phyloP scores from a whole-genome alignment of 2,113 vertebrate genomes.

The Willisornis vidua region DNA sequence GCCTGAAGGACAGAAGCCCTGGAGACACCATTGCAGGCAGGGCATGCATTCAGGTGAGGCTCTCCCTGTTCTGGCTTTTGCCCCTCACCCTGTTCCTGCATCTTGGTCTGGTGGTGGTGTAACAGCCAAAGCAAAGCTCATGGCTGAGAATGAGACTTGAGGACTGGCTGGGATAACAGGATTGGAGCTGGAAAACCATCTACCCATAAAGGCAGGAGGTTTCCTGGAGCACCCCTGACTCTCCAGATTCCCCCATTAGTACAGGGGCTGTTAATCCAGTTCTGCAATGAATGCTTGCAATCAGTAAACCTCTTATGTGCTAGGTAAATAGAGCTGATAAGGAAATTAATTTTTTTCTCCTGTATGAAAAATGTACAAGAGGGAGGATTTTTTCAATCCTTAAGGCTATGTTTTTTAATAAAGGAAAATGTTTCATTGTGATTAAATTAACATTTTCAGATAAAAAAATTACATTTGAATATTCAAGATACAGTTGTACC shows the following conservation, averaged over 20 bases:
- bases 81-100: neutral
- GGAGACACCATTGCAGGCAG: neutral
- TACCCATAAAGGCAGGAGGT: neutral
- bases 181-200: neutral
- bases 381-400: neutral
- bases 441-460: neutral
- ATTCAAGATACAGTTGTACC: neutral
- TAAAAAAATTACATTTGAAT: neutral
- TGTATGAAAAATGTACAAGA: neutral
- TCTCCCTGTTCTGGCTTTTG: neutral
- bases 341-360: neutral
- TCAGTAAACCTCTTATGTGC: neutral
- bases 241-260: neutral
- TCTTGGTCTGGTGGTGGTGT: neutral
- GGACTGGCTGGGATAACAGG: neutral
- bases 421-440: neutral
- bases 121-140: neutral
- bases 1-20: neutral
- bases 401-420: neutral
- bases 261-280: neutral
- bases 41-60: accelerated
- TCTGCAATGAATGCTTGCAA: neutral
- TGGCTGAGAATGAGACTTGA: neutral
- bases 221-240: neutral
- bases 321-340: neutral